Percentiles rank a stretch among this genome's conserved stretches.
Conservation (phyloP, 1,140 invertebrate genomes). For the Megalonaias nervosa region DNA sequence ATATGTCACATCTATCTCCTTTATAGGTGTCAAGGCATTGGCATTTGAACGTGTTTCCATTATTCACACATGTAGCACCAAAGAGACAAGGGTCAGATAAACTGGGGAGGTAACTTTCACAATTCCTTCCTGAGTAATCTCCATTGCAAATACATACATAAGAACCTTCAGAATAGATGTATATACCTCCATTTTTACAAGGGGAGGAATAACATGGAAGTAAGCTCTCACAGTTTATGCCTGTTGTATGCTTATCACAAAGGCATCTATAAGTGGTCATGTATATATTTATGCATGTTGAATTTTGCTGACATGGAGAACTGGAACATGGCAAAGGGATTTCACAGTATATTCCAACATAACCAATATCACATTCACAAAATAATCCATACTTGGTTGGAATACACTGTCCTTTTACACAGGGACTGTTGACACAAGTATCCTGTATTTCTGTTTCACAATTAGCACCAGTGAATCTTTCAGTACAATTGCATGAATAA, state of each 20-base stretch:
- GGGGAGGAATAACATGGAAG: too few relatives aligned
- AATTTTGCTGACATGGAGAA: conserved; percentile 30
- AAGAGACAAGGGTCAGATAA: conserved; percentile 47
- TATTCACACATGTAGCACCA: conserved; percentile 43
- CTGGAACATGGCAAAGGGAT: conserved; percentile 16
- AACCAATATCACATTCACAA: conserved; percentile 31
- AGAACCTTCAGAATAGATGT: too few relatives aligned
- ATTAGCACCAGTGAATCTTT: conserved; percentile 26
- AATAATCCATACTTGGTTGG: conserved; percentile 11
- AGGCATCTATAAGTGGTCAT: too few relatives aligned
- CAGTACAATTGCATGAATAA: conserved; percentile 34
- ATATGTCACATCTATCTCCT: conserved; percentile 45
- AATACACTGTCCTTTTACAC: conserved; percentile 24
- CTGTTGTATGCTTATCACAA: too few relatives aligned
- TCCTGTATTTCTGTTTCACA: conserved; percentile 23
- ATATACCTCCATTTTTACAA: too few relatives aligned
- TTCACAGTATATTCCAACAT: conserved; percentile 27
- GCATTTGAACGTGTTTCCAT: conserved; percentile 68
- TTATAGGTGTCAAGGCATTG: conserved; percentile 41
- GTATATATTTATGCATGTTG: conserved; percentile 22
- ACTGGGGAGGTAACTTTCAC: conserved; percentile 51
- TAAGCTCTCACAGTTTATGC: too few relatives aligned
- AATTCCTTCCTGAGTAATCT: conserved; percentile 42
- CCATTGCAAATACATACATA: conserved; percentile 39
- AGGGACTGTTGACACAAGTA: conserved; percentile 12